Conservation (phyloP, 2,113 vertebrate genomes). For the Bubo scandiacus region DNA sequence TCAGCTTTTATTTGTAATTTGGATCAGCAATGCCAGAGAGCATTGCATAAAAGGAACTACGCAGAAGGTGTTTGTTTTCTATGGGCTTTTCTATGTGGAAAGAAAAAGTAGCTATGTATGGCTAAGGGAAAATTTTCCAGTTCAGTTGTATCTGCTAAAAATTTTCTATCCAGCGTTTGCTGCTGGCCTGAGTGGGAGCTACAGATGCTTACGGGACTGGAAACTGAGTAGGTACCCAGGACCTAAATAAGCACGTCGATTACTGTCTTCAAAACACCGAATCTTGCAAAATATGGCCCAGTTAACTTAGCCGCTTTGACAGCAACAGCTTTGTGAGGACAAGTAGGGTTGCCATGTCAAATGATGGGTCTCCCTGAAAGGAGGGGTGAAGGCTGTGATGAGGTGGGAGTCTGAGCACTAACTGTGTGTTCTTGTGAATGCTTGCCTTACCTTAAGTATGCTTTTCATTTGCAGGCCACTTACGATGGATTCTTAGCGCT, state of each 20-base stretch:
- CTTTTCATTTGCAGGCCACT: constrained; percentile 29
- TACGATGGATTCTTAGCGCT: neutral
- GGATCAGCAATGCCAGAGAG: neutral
- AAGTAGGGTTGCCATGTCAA: neutral
- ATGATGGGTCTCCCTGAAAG: neutral
- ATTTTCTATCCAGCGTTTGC: neutral
- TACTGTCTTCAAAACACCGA: neutral
- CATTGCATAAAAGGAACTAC: neutral
- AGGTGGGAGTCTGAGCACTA: neutral
- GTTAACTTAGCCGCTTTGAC: neutral
- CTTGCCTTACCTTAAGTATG: neutral
- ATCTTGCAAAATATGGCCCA: neutral
- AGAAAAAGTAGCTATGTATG: neutral
- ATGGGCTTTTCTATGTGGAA: neutral
- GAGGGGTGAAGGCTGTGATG: neutral
- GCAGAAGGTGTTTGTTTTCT: neutral
- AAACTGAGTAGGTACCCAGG: neutral
- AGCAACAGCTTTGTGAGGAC: neutral
- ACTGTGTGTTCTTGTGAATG: rapidly evolving
- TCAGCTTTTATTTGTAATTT: neutral
- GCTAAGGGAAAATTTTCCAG: neutral
- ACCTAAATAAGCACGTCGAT: neutral
- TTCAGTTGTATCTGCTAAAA: neutral
- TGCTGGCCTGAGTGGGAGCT: neutral
- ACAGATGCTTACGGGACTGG: neutral